These are phyloP conservation scores for Listrodromus nycthemerus DNA, from an alignment of 2,888 invertebrate species.

Conservation along the genomic window DNA sequence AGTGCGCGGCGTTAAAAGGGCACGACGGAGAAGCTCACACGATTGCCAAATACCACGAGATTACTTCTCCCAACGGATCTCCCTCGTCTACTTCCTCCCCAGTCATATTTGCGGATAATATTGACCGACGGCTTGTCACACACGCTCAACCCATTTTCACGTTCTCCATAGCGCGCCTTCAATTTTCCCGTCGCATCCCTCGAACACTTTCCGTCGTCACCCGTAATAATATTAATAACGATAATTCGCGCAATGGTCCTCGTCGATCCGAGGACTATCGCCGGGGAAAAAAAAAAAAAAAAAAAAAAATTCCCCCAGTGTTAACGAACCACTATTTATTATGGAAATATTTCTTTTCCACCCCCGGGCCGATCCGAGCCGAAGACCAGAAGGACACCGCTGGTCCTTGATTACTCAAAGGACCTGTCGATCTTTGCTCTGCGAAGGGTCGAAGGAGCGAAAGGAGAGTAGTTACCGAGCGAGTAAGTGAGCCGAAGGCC, in stretches of 20 bases:
- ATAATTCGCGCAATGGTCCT: slow-evolving; percentile 51
- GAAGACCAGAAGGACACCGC: neutral
- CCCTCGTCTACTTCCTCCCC: slow-evolving; percentile 50
- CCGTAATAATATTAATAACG: slow-evolving; percentile 61
- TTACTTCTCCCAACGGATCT: slow-evolving; percentile 8
- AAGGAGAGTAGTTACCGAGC: neutral
- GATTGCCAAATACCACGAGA: slow-evolving; percentile 13
- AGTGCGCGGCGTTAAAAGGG: slow-evolving; percentile 32
- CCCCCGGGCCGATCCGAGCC: neutral
- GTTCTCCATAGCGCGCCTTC: slow-evolving; percentile 67
- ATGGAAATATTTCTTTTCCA: slow-evolving; percentile 39
- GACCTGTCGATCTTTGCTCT: slow-evolving; percentile 56
- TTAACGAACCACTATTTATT: slow-evolving; percentile 15
- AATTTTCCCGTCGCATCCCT: slow-evolving; percentile 68
- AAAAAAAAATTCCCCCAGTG: slow-evolving; percentile 10
- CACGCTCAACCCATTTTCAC: slow-evolving; percentile 65
- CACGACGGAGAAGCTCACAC: slow-evolving; percentile 3
- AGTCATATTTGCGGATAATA: slow-evolving; percentile 80
- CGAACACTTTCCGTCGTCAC: slow-evolving; percentile 14
- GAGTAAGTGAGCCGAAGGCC: slow-evolving; percentile 17
- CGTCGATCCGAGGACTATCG: slow-evolving; percentile 38
- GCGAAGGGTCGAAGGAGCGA: slow-evolving; percentile 27
- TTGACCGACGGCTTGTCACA: slow-evolving; percentile 77
- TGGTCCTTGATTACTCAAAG: slow-evolving; percentile 61
- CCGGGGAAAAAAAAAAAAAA: slow-evolving; percentile 19